Conservation (phyloP, 2,888 invertebrate genomes). For the Chrysolina oricalcia region DNA sequence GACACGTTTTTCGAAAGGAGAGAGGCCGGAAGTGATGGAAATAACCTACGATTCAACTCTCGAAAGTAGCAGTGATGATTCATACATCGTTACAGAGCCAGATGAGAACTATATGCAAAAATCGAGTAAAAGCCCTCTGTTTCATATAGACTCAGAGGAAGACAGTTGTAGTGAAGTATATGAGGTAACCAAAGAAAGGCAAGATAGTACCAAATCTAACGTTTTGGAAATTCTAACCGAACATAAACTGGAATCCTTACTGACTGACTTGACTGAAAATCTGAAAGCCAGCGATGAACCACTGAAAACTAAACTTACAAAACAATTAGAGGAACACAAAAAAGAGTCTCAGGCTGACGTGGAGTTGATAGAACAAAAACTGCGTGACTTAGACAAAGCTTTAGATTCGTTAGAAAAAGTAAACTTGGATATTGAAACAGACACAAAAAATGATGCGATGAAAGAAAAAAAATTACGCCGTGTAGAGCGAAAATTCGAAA, state of each 20-base stretch:
- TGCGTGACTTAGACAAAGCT: constrained; percentile 69
- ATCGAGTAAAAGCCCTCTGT: constrained; percentile 67
- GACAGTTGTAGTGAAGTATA: constrained; percentile 60
- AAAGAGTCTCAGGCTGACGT: constrained; percentile 63
- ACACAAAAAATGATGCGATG: constrained; percentile 56
- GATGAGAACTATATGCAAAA: constrained; percentile 45
- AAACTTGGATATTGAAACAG: constrained; percentile 55
- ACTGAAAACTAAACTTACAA: constrained; percentile 45
- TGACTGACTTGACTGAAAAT: constrained; percentile 56
- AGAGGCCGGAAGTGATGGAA: constrained; percentile 68
- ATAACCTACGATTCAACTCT: constrained; percentile 63
- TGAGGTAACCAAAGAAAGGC: constrained; percentile 50
- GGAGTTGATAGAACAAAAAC: constrained; percentile 67
- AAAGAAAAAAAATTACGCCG: constrained; percentile 69
- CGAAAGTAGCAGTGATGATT: constrained; percentile 63
- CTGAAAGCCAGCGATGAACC: constrained; percentile 35
- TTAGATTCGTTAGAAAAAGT: constrained; percentile 68
- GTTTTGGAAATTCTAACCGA: constrained; percentile 65
- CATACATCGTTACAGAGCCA: constrained; percentile 61
- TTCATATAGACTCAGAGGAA: constrained; percentile 72
- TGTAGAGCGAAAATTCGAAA: constrained; percentile 73
- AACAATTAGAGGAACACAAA: constrained; percentile 52
- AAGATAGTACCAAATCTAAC: constrained; percentile 64
- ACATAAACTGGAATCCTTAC: constrained; percentile 61
- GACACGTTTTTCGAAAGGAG: constrained; percentile 64